phyloP scores from a whole-genome alignment of 2,113 vertebrate genomes.

The Ammodytes dubius region DNA sequence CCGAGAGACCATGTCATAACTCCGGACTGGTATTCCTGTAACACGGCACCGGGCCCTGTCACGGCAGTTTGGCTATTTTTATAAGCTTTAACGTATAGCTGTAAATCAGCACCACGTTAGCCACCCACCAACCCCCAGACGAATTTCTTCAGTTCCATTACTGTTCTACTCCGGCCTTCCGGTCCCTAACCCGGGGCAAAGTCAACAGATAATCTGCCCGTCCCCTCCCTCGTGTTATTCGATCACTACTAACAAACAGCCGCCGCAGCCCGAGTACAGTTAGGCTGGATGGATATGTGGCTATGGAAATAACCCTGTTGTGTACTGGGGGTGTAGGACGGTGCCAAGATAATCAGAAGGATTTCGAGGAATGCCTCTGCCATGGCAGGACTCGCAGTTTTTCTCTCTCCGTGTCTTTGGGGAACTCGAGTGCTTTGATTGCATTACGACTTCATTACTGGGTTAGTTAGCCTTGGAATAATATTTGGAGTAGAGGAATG shows the following conservation, averaged over 20 bases:
- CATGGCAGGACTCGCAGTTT: conserved; percentile 51
- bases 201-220: conserved; percentile 65
- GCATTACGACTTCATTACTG: conserved; percentile 72
- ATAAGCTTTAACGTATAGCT: conserved; percentile 58
- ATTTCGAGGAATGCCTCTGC: conserved; percentile 68
- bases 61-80: conserved; percentile 69
- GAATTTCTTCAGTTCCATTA: conserved; percentile 34
- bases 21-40: conserved; percentile 52
- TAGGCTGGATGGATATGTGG: conserved; percentile 65
- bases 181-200: conserved; percentile 27
- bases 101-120: conserved; percentile 71
- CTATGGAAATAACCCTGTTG: conserved; percentile 67
- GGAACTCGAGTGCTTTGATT: conserved; percentile 66
- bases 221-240: conserved; percentile 60
- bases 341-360: conserved; percentile 79
- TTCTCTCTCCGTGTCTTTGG: conserved; percentile 54
- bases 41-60: conserved; percentile 57
- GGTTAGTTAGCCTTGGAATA: conserved; percentile 75
- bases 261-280: conserved; percentile 52
- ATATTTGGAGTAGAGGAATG: conserved; percentile 74
- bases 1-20: conserved; percentile 35
- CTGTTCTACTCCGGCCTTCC: conserved; percentile 40
- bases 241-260: conserved; percentile 75
- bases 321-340: conserved; percentile 45
- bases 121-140: conserved; percentile 21